Conservation (phyloP, 2,888 invertebrate species). For the Heteropelma amictum region DNA sequence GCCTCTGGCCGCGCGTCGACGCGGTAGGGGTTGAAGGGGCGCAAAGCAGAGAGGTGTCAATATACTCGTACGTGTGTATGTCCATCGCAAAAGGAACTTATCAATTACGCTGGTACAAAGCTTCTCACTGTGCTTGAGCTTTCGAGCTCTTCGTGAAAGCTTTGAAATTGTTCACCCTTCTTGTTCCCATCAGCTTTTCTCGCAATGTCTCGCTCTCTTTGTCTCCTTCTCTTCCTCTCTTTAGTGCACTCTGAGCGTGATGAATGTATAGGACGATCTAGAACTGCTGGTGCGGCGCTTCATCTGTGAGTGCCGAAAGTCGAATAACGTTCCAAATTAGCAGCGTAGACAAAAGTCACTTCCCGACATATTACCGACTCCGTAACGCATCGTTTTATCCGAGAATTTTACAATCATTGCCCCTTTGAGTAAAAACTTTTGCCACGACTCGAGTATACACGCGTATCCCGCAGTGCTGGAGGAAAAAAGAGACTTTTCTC, state of each 20-base stretch:
- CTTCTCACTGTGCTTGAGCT: slow-evolving; percentile 7
- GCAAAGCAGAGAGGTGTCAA: too few species aligned
- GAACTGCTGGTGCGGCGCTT: neutral
- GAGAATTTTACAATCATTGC: slow-evolving; percentile 32
- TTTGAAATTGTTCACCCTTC: slow-evolving; percentile 17
- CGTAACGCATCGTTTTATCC: slow-evolving; percentile 22
- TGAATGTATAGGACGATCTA: neutral
- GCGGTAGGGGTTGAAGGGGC: neutral
- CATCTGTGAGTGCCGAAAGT: slow-evolving; percentile 39
- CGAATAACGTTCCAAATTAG: slow-evolving; percentile 37
- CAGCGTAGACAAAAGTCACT: slow-evolving; percentile 20
- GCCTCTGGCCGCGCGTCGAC: slow-evolving; percentile 19
- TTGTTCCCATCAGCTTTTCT: neutral
- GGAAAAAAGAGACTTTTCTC: neutral
- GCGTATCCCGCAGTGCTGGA: neutral
- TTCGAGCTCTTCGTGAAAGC: neutral
- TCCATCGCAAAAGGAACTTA: slow-evolving; percentile 8
- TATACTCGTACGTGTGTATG: too few species aligned
- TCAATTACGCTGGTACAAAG: neutral
- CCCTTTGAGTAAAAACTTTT: slow-evolving; percentile 1
- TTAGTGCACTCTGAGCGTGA: neutral
- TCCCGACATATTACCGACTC: slow-evolving; percentile 25
- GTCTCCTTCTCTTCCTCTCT: neutral
- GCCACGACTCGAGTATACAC: slow-evolving; percentile 25
- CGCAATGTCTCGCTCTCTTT: neutral